phyloP scores from a whole-genome alignment of 2,113 vertebrate species.

The Oreochromis spilurus region DNA sequence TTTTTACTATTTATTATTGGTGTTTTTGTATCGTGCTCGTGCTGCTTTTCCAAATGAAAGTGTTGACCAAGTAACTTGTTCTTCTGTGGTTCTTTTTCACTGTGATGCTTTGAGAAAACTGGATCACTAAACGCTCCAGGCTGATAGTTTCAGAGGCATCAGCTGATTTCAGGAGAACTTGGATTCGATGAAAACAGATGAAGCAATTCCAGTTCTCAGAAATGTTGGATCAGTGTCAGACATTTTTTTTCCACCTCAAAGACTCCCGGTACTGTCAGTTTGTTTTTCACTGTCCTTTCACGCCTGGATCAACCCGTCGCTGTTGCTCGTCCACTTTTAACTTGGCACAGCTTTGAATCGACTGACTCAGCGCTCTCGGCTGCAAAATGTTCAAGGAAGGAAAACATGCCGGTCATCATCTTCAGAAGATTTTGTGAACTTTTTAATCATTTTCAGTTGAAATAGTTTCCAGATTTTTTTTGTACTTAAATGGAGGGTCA shows the following conservation, averaged over 20 bases:
- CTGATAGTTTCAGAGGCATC: not conserved
- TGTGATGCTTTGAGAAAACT: not conserved
- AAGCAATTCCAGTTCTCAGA: fast-evolving
- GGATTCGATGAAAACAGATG: not conserved
- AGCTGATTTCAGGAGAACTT: fast-evolving
- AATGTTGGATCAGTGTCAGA: not conserved
- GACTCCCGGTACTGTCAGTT: fast-evolving
- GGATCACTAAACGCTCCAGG: fast-evolving
- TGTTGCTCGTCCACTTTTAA: not conserved
- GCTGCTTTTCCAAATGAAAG: not conserved
- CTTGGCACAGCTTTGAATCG: not conserved
- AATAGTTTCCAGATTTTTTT: not conserved
- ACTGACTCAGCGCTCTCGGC: not conserved
- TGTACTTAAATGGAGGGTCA: not conserved
- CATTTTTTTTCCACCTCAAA: fast-evolving
- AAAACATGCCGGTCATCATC: not conserved
- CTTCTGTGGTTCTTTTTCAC: not conserved
- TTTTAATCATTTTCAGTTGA: not conserved
- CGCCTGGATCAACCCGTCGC: not conserved
- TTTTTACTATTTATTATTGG: not conserved
- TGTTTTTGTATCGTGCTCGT: not conserved
- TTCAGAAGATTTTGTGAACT: not conserved
- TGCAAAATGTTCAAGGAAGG: not conserved
- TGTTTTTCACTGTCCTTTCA: not conserved
- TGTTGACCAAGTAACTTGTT: not conserved